Evolutionary conservation across 2,797 vertebrate species (phyloP).

Genomic region (Ptychadena robeensis): DNA sequence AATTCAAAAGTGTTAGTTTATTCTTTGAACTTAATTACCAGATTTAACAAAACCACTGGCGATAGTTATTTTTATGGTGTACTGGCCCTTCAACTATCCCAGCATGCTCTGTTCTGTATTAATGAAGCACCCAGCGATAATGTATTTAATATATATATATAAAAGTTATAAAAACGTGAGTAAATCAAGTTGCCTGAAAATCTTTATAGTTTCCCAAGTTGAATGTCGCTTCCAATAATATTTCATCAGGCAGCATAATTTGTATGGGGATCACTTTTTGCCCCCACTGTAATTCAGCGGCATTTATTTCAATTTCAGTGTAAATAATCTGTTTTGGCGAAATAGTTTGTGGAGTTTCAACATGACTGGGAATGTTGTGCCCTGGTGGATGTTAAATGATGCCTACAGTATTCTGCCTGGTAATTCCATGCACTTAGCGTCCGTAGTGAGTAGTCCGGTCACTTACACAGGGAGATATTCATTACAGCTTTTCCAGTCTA

Average conservation of each 20-base stretch:
- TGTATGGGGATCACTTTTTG: not conserved
- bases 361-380: not conserved
- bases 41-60: no score
- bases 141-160: no score
- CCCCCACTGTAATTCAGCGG: constrained; percentile 4
- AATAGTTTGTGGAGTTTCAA: not conserved
- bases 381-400: not conserved
- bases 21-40: no score
- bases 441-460: not conserved
- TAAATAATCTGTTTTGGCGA: not conserved
- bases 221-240: not conserved
- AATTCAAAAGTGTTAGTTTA: no score
- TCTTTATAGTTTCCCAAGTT: not conserved
- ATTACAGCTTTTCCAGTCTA: not conserved
- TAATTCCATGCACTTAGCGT: constrained; percentile 6
- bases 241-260: not conserved
- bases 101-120: no score
- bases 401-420: not conserved
- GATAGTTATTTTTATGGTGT: no score
- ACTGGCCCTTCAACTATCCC: no score
- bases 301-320: not conserved
- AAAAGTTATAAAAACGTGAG: not conserved
- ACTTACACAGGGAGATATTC: constrained; percentile 13
- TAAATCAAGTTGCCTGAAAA: no score
- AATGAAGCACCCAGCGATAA: no score